These are phyloP conservation scores for Callionymus lyra DNA, from an alignment of 2,113 vertebrate species.

Conservation along the genomic window DNA sequence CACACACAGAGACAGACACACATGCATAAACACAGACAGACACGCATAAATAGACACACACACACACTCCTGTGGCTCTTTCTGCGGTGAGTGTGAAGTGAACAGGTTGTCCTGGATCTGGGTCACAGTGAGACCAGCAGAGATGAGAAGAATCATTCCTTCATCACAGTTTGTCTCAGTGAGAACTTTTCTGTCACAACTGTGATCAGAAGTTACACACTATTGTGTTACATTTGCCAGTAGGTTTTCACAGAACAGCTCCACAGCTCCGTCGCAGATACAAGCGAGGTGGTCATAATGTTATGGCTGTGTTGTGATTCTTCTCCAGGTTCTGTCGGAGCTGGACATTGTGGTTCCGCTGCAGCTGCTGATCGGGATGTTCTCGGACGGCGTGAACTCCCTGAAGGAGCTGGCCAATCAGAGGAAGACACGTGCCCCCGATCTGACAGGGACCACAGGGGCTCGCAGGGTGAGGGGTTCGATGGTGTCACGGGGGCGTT, in stretches of 20 bases:
- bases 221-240: no score
- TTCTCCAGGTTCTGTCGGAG: conserved; percentile 84
- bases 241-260: no score
- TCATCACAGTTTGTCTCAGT: conserved; percentile 42
- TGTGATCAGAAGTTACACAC: conserved; percentile 26
- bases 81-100: conserved; percentile 52
- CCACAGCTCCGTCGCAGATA: no score
- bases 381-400: conserved; percentile 98
- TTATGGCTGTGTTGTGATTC: no score
- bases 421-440: conserved; percentile 78
- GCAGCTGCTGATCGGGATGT: conserved; percentile 94
- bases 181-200: conserved; percentile 41
- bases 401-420: conserved; percentile 96
- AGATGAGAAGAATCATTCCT: conserved; percentile 33
- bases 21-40: no score
- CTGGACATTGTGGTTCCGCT: conserved; percentile 96
- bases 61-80: conserved; percentile 39
- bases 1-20: conserved; percentile 3
- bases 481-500: conserved; percentile 27
- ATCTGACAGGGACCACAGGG: conserved; percentile 76
- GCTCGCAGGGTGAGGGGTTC: conserved; percentile 78
- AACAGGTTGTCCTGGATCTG: conserved; percentile 65
- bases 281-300: no score
- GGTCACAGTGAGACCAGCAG: conserved; percentile 47
- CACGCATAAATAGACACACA: conserved; percentile 19